Evolutionary conservation across 2,797 vertebrate species (phyloP), one percentile per base, ranked within the genome.

Genomic region (Crax fasciolata): DNA sequence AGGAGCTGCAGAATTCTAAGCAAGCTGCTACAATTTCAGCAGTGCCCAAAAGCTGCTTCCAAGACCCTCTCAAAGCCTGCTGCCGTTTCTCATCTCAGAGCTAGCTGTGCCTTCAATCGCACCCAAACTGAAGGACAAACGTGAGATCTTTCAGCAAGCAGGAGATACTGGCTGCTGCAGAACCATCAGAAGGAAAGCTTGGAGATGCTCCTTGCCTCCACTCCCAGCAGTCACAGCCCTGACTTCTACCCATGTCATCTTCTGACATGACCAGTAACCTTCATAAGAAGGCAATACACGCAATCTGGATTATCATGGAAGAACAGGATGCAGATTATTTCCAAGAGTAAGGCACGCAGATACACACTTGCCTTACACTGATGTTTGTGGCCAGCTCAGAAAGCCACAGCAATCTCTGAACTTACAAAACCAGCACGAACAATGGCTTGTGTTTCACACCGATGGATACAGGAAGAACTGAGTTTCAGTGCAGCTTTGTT

Each of bases 11-110:
- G 66, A 87, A 20, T 17, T 43, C n/a, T 11, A 18, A 8, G 25
- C 23, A 70, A 87, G 65, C 81, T 35, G 72, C 49, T 51, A 17
- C 23, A 35, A 8, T 7, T n/a, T 48, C 81, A 94, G 78, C 72
- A 80, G 72, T 38, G 73, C 86, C 71, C 77, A 39, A 55, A 91
- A 93, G 61, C 81, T 83, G 67, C 90, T 68, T 52, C 84, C 17
- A 70, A 81, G 15, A 41, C 25, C 62, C 28, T 18, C 75, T 43
- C 73, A 46, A 44, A 87, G 58, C 58, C 77, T n/a, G 20, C 21
- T 67, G 70, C 1, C 78, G 70, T 8, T 35, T 58, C 65, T 49
- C 41, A 1, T 18, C 78, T 35, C 27, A 9, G 51, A 84, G 55
- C 44, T 11, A n/a, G 43, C 7, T 55, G 39, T 39, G 3, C 82